Base-by-base conservation (phyloP, 2,113 vertebrate genomes). In the Festucalex cinctus region DNA sequence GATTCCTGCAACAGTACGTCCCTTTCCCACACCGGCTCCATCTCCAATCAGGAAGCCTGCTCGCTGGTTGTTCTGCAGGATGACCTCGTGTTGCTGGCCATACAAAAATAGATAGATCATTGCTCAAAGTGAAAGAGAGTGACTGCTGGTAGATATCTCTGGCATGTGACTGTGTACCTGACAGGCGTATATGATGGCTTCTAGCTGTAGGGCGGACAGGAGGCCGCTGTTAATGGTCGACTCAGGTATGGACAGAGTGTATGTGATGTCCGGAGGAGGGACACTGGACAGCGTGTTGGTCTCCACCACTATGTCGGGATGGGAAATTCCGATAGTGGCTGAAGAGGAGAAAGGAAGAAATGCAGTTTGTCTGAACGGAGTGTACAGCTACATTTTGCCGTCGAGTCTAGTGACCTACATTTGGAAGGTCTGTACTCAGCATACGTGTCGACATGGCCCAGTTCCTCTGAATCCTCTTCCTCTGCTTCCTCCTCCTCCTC, bases 221-320 rank as follows among this genome's bases (percentile, higher is more conserved):
- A 88, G 82, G 17, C 93, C 93, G 0, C 70, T 87, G 74, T 90
- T 91, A 0, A 93, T 91, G 32, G 91, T 90, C 0, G 79, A 59
- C 49, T 82, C 32, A 0, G 94, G 94, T 75, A 98, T 92, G 41
- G 94, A 93, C 12, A 99, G 92, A n/a, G 82, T 85, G 77, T 99
- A 98, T 68, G 93, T 96, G 87, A 99, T 90, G 85, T 98, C 94
- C 0, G 97, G 97, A 0, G 97, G 97, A 3, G 97, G 97, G 9
- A 99, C 96, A 0, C 97, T 99, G 79, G 96, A 98, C 2, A 99
- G 88, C 0, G 97, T 99, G 91, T 95, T 99, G 0, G 97, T 98
- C 83, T 99, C 97, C 60, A 99, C 97, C 69, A 99, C 97, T 0
- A 94, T 94, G 89, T 99, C 97, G 0, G 97, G 97, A 81, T 99